These are phyloP conservation scores for Dynastes maya DNA, from an alignment of 2,888 invertebrate genomes.

Conservation along the genomic window DNA sequence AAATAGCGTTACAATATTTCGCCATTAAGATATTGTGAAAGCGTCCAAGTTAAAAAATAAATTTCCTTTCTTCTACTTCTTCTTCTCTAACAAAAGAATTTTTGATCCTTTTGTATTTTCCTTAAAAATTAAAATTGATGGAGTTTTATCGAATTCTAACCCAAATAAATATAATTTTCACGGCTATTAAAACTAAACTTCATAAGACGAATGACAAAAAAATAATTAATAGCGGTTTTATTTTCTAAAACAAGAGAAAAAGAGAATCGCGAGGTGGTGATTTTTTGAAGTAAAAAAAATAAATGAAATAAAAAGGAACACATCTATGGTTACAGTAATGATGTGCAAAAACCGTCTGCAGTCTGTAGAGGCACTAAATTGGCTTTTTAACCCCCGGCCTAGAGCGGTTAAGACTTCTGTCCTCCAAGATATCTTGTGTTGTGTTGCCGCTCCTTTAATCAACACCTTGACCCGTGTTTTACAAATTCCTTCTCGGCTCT, in stretches of 20 bases:
- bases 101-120: too few relatives aligned
- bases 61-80: not conserved
- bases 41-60: slow-evolving; percentile 11
- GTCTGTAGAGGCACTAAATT: slow-evolving; percentile 58
- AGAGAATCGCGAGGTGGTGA: slow-evolving; percentile 36
- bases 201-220: too few relatives aligned
- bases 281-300: slow-evolving; percentile 20
- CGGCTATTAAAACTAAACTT: too few relatives aligned
- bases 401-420: slow-evolving; percentile 59
- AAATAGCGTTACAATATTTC: slow-evolving; percentile 2
- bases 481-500: slow-evolving; percentile 68
- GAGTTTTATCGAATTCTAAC: too few relatives aligned
- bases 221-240: too few relatives aligned
- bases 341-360: slow-evolving; percentile 57
- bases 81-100: too few relatives aligned
- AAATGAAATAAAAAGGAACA: slow-evolving; percentile 33
- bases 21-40: slow-evolving; percentile 4
- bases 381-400: slow-evolving; percentile 61
- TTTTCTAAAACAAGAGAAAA: slow-evolving; percentile 9
- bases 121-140: too few relatives aligned
- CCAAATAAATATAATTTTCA: too few relatives aligned
- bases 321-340: slow-evolving; percentile 52
- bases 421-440: slow-evolving; percentile 60
- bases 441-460: slow-evolving; percentile 68
- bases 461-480: slow-evolving; percentile 69